Percentiles rank a stretch among this genome's conserved stretches.
These are phyloP conservation scores for Gadus macrocephalus DNA, from an alignment of 2,113 vertebrate genomes.

Conservation along the genomic window DNA sequence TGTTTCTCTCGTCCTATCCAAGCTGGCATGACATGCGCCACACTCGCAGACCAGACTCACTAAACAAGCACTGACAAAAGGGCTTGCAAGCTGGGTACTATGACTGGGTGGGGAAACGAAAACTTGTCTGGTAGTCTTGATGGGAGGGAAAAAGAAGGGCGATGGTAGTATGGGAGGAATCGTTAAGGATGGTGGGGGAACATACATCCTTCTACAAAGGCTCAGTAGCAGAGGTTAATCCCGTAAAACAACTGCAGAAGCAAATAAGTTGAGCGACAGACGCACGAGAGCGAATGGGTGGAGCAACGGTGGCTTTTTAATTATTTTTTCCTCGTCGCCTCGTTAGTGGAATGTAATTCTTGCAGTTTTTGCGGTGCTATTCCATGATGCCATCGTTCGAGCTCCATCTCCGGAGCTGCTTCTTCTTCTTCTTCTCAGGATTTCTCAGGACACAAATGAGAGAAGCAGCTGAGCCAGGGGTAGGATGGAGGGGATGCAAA, in stretches of 20 bases:
- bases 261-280: constrained; percentile 56
- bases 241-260: constrained; percentile 63
- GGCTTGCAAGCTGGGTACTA: constrained; percentile 52
- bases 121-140: constrained; percentile 61
- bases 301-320: constrained; percentile 43
- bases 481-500: constrained; percentile 43
- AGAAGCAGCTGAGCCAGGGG: constrained; percentile 44
- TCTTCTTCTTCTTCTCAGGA: constrained; percentile 37
- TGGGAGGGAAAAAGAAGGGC: constrained; percentile 48
- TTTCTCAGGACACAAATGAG: constrained; percentile 55
- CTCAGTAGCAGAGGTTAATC: constrained; percentile 62
- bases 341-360: constrained; percentile 33
- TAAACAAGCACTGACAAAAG: constrained; percentile 64
- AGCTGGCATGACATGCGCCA: constrained; percentile 62
- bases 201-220: constrained; percentile 61
- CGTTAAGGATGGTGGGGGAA: constrained; percentile 41
- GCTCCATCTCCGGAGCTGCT: constrained; percentile 46
- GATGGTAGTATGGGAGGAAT: constrained; percentile 50
- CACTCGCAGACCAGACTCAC: constrained; percentile 52
- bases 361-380: constrained; percentile 35
- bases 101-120: constrained; percentile 55
- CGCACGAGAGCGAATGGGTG: constrained; percentile 43
- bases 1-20: constrained; percentile 56
- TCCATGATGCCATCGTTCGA: constrained; percentile 45
- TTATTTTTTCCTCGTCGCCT: constrained; percentile 52